Percentiles rank a stretch among this genome's conserved stretches.
Evolutionary conservation across 92 coral and sea anemone genomes (phyloP).

Genomic region (Porites divaricata): DNA sequence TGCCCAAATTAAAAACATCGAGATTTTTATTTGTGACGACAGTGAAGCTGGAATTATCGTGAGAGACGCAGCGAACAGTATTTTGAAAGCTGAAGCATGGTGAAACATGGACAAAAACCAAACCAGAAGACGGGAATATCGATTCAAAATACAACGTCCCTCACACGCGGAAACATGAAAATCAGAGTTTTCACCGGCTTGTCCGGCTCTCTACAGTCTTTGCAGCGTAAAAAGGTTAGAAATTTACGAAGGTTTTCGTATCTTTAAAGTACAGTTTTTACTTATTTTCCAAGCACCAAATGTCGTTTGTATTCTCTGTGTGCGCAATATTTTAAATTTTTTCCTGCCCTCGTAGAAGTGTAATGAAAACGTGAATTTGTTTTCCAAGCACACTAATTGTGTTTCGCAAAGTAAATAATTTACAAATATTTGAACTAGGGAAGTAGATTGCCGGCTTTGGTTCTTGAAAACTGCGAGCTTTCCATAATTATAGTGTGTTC

Average conservation of each 20-base stretch:
- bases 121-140: constrained; percentile 72
- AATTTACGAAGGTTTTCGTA: too few relatives aligned
- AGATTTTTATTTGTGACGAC: not conserved
- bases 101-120: constrained; percentile 60
- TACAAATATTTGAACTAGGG: constrained; percentile 17
- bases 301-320: not conserved
- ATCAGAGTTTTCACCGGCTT: constrained; percentile 82
- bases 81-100: constrained; percentile 39
- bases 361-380: constrained; percentile 10
- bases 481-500: not conserved
- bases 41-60: not conserved
- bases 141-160: constrained; percentile 69
- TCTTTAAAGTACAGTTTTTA: not conserved
- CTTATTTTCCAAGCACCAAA: not conserved
- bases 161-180: constrained; percentile 83
- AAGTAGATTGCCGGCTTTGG: not conserved
- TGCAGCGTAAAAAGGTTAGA: constrained; percentile 30
- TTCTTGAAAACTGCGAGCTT: not conserved
- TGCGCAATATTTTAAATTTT: not conserved
- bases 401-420: constrained; percentile 25
- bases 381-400: not conserved
- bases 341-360: not conserved
- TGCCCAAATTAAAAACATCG: not conserved
- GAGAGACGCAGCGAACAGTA: not conserved
- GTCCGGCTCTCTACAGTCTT: constrained; percentile 57